These are phyloP conservation scores for Dicrurus megarhynchus DNA, from an alignment of 2,113 vertebrate genomes.

Conservation along the genomic window DNA sequence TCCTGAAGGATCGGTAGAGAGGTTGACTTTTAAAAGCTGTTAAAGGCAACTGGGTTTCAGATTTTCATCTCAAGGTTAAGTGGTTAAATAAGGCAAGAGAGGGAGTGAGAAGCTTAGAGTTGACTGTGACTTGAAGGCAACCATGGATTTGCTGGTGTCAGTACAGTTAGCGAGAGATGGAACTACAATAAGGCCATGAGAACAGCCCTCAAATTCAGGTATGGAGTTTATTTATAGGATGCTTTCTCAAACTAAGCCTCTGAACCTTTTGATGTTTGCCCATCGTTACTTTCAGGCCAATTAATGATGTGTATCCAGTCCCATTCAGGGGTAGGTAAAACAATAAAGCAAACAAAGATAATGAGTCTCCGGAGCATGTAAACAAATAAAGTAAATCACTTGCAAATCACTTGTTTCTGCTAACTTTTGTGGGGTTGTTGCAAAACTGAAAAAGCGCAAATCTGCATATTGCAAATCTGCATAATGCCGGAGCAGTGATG, in stretches of 20 bases:
- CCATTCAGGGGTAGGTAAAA: slow-evolving; percentile 19
- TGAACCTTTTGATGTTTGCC: slow-evolving; percentile 60
- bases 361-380: slow-evolving; percentile 59
- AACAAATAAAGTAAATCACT: slow-evolving; percentile 54
- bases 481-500: neutral
- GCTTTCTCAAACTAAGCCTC: neutral
- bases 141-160: neutral
- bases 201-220: neutral
- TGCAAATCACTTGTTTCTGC: slow-evolving; percentile 40
- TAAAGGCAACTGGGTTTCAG: neutral
- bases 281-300: slow-evolving; percentile 7
- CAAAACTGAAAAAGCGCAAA: neutral
- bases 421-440: neutral
- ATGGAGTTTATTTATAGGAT: slow-evolving; percentile 34
- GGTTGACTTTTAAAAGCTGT: neutral
- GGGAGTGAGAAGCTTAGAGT: neutral
- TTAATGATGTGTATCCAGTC: slow-evolving; percentile 31
- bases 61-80: neutral
- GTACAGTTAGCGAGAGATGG: neutral
- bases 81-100: neutral
- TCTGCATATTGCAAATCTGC: slow-evolving; percentile 6
- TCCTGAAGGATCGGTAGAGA: neutral
- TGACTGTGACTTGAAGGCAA: neutral
- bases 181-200: neutral
- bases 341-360: slow-evolving; percentile 59